Base-by-base conservation (phyloP, 2,113 vertebrate species). In the Pseudorhombus dupliciocellatus region DNA sequence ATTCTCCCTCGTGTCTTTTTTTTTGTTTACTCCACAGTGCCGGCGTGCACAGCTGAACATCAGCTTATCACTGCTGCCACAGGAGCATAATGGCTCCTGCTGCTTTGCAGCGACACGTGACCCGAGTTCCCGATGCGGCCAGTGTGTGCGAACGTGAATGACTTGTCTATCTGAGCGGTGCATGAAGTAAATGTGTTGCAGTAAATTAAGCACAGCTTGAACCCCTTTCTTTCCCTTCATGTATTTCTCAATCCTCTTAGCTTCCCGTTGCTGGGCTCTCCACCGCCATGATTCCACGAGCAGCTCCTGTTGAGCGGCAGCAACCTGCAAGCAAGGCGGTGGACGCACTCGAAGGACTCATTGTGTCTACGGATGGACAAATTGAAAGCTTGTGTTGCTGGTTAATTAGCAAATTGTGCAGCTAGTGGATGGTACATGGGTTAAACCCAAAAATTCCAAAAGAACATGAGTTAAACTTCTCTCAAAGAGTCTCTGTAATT, bases 51-150 rank as follows among this genome's bases (percentile, higher is more conserved):
- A 76, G 63, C 69, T 66, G 75, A 66, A 73, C 48, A 65, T 64
- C 67, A 58, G 21, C 30, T 76, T 66, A 73, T 64, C 54, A 21
- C 31, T 42, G 60, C 57, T 46, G 31, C 60, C 31, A 63, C 31
- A 74, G 72, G 44, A 48, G 44, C 6, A 12, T 62, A 63, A 73
- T 70, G 63, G 51, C 54, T 63, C 53, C 79, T 30, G 22, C 42
- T 80, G 77, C n/a, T 58, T 67, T 31, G 75, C 60, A 73, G 21
- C 70, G 77, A 69, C 42, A 75, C 48, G 31, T 69, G 42, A 66
- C 46, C 40, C 40, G 46, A 72, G 40, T 22, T 66, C 30, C 54
- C 51, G 21, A 65, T 21, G 21, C 50, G 30, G 42, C 60, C 26
- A 59, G n/a, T 58, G 64, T 59, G 30, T 57, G 26, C 9, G 14